A percentile compares a stretch with the other conserved stretches of the same genome.
phyloP scores from a whole-genome alignment of 2,888 invertebrate species.

The Palloptera scutellata region DNA sequence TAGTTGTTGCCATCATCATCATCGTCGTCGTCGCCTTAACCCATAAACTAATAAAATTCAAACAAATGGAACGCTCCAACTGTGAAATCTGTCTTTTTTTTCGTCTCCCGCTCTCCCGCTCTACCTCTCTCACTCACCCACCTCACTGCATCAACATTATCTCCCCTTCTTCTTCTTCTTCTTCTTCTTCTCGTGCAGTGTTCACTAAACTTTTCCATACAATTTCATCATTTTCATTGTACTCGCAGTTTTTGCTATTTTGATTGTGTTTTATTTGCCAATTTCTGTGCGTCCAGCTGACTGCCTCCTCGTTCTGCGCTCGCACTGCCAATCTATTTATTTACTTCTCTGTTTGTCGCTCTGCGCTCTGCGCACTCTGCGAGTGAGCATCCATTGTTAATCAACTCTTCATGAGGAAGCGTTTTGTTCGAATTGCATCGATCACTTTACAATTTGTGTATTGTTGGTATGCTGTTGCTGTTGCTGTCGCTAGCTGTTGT shows the following conservation, averaged over 20 bases:
- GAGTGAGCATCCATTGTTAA: conserved; percentile 18
- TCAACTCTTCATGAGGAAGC: not conserved
- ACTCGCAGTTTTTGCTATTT: conserved; percentile 11
- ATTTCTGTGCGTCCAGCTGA: not conserved
- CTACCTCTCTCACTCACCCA: not conserved
- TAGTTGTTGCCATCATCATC: too few relatives aligned
- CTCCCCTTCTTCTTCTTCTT: too few relatives aligned
- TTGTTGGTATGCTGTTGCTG: conserved; percentile 8
- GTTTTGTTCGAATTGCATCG: conserved; percentile 14
- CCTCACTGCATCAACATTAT: not conserved
- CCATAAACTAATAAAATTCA: conserved; percentile 19
- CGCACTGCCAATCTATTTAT: not conserved
- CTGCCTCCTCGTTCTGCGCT: not conserved
- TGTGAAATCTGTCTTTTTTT: conserved; percentile 11
- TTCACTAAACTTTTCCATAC: not conserved
- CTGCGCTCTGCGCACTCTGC: not conserved
- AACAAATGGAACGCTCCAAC: conserved; percentile 15
- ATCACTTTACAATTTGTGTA: conserved; percentile 13
- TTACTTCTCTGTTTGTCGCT: not conserved
- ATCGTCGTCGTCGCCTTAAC: conserved; percentile 11
- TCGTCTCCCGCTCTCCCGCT: not conserved
- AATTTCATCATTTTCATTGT: conserved; percentile 6
- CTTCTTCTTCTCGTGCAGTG: not conserved
- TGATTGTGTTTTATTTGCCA: conserved; percentile 11
- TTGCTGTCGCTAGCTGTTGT: not conserved